A percentile compares a stretch with the other conserved stretches of the same genome.
These are phyloP conservation scores for Tenodera sinensis DNA, from an alignment of 2,888 invertebrate species.

Conservation along the genomic window DNA sequence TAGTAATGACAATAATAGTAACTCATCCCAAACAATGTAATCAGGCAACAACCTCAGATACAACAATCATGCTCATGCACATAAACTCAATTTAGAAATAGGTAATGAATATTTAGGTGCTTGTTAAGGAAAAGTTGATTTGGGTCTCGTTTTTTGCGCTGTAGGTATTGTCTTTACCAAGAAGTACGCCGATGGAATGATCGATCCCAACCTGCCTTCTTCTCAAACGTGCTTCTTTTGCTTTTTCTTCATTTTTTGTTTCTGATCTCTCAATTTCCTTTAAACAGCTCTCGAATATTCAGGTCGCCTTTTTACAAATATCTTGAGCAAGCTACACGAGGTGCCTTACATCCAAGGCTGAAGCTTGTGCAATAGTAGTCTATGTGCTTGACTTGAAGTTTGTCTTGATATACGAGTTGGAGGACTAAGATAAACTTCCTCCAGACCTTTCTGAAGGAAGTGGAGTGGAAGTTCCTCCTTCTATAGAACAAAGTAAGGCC, in stretches of 20 bases:
- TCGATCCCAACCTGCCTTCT: background rate
- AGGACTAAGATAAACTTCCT: too few species aligned
- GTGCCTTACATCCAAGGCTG: background rate
- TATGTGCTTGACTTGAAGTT: background rate
- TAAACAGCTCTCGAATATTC: background rate
- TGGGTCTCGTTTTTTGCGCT: background rate
- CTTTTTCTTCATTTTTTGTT: background rate
- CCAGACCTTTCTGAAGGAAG: too few species aligned
- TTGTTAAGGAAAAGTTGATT: too few species aligned
- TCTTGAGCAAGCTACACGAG: background rate
- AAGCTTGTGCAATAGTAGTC: background rate
- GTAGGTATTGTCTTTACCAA: background rate
- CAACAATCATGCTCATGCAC: too few species aligned
- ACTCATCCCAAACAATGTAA: too few species aligned
- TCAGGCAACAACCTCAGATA: too few species aligned
- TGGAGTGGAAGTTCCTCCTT: too few species aligned
- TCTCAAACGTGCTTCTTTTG: background rate
- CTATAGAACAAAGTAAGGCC: too few species aligned
- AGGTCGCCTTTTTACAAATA: background rate
- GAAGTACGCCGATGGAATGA: background rate
- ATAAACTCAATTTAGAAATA: too few species aligned
- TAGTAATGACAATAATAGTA: too few species aligned
- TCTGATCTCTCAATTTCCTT: background rate
- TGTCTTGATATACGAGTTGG: too few species aligned
- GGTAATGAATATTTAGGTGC: too few species aligned